Percentiles rank a stretch among this genome's conserved stretches.
Evolutionary conservation across 2,888 invertebrate genomes (phyloP).

Genomic region (Prosopocoilus inquinatus): DNA sequence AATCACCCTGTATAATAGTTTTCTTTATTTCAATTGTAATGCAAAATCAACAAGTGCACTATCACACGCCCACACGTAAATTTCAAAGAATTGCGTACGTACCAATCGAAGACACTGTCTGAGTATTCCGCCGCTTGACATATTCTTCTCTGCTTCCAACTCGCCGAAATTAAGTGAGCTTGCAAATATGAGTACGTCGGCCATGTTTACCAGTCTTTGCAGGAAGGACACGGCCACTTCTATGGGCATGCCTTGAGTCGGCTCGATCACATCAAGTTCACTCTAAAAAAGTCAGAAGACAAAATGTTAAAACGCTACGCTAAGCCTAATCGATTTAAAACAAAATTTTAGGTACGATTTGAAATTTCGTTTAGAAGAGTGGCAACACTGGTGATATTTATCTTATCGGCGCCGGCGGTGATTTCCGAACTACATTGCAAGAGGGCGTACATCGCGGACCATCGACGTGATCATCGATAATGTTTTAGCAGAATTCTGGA

Average conservation of each 20-base stretch:
- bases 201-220: constrained; percentile 97
- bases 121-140: constrained; percentile 98
- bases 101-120: constrained; percentile 94
- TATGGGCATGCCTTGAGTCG: constrained; percentile 97
- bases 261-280: constrained; percentile 96
- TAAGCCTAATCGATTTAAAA: too few relatives aligned
- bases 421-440: too few relatives aligned
- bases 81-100: constrained; percentile 43
- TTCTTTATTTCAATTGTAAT: background rate
- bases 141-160: constrained; percentile 98
- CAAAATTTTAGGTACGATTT: too few relatives aligned
- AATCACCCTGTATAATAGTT: too few relatives aligned
- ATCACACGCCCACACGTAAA: background rate
- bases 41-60: constrained; percentile 1
- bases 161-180: constrained; percentile 97
- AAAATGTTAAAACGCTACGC: background rate
- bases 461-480: too few relatives aligned
- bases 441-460: too few relatives aligned
- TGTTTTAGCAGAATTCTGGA: too few relatives aligned
- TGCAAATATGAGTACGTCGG: constrained; percentile 97
- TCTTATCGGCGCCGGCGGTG: too few relatives aligned
- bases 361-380: too few relatives aligned
- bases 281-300: constrained; percentile 77
- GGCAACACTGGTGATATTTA: too few relatives aligned
- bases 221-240: constrained; percentile 97